Percentiles rank a stretch among this genome's conserved stretches.
Evolutionary conservation across 2,888 invertebrate species (phyloP).

Genomic region (Dione vanillae): DNA sequence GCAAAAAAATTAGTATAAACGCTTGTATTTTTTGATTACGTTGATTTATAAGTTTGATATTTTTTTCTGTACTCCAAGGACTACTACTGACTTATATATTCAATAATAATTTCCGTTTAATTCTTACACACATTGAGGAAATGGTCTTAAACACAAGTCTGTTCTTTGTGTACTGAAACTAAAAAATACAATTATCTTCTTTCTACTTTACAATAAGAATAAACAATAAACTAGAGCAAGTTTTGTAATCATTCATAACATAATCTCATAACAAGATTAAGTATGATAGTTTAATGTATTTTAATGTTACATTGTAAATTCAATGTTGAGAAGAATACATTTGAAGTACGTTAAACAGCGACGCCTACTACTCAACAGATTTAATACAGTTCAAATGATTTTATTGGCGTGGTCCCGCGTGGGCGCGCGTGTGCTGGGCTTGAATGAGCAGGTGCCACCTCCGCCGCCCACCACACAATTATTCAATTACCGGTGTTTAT

Average conservation of each 20-base stretch:
- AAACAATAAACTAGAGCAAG: constrained; percentile 8
- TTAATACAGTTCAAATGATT: constrained; percentile 48
- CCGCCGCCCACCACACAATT: constrained; percentile 56
- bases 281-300: not conserved
- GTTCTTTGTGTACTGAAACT: no score
- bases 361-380: constrained; percentile 43
- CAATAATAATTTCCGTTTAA: no score
- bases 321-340: constrained; percentile 30
- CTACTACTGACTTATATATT: no score
- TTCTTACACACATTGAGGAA: no score
- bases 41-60: no score
- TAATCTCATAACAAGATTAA: constrained; percentile 15
- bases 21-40: no score
- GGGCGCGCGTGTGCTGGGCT: constrained; percentile 46
- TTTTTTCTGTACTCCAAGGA: no score
- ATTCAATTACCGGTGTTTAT: constrained; percentile 57
- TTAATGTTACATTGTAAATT: constrained; percentile 27
- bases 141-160: no score
- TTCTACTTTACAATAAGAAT: not conserved
- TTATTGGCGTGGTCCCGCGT: constrained; percentile 45
- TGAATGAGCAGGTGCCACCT: constrained; percentile 69
- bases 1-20: no score
- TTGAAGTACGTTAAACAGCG: constrained; percentile 32
- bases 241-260: constrained; percentile 8
- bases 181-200: no score